Conservation (phyloP, 1,140 invertebrate genomes). For the Meloidogyne chitwoodi region DNA sequence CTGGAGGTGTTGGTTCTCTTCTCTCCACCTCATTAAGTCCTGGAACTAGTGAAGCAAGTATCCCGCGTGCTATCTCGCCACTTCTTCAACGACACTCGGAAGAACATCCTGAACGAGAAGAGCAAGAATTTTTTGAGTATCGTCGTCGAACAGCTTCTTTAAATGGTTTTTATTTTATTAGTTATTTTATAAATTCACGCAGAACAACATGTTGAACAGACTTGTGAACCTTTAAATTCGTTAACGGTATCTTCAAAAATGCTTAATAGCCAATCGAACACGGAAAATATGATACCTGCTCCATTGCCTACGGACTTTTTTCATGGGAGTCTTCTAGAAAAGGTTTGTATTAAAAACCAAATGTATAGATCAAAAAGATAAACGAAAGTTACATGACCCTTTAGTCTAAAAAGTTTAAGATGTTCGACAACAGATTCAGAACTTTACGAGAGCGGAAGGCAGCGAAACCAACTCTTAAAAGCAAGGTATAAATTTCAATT, state of each 20-base stretch:
- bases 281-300: background rate
- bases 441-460: slow-evolving; percentile 54
- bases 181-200: background rate
- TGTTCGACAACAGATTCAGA: slow-evolving; percentile 56
- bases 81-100: background rate
- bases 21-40: background rate
- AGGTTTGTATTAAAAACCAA: background rate
- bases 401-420: slow-evolving; percentile 29
- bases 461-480: slow-evolving; percentile 52
- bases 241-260: background rate
- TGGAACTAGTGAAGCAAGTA: background rate
- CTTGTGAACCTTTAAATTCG: background rate
- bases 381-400: too few relatives aligned
- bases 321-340: background rate
- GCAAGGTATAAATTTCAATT: slow-evolving; percentile 63
- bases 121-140: background rate
- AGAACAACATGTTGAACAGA: background rate
- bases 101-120: background rate
- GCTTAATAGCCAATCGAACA: background rate
- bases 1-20: background rate
- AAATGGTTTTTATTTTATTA: background rate
- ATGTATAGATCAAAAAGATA: too few relatives aligned
- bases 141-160: background rate
- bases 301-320: background rate
- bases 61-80: background rate